A percentile compares a stretch with the other conserved stretches of the same genome.
phyloP scores from a whole-genome alignment of 30 jellyfish, hydroid and myxozoan genomes.

The Phacellophora camtschatica region DNA sequence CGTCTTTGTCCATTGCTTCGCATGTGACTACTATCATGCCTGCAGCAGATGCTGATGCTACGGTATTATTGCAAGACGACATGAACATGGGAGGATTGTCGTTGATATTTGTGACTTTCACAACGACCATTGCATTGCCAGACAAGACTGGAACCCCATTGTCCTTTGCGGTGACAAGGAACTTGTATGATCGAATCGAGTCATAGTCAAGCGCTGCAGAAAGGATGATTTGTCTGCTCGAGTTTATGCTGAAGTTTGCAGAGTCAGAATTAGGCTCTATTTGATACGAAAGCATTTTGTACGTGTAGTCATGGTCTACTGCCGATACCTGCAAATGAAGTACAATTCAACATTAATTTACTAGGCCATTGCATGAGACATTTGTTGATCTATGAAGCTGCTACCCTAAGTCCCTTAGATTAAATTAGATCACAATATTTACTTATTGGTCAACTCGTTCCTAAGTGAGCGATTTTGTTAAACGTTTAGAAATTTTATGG shows the following conservation, averaged over 20 bases:
- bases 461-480: too few relatives aligned
- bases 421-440: too few relatives aligned
- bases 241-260: slow-evolving; percentile 55
- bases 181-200: slow-evolving; percentile 27
- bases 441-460: too few relatives aligned
- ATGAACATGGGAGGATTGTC: slow-evolving; percentile 81
- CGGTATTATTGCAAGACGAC: slow-evolving; percentile 10
- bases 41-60: slow-evolving; percentile 40
- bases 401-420: too few relatives aligned
- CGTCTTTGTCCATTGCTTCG: slow-evolving; percentile 69
- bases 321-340: slow-evolving; percentile 40
- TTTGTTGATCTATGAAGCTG: too few relatives aligned
- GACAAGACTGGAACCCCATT: slow-evolving; percentile 35
- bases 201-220: slow-evolving; percentile 72
- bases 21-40: slow-evolving; percentile 47
- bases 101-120: slow-evolving; percentile 62
- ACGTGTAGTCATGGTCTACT: slow-evolving; percentile 31
- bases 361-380: too few relatives aligned
- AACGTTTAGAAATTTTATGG: too few relatives aligned
- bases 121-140: slow-evolving; percentile 61
- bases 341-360: too few relatives aligned
- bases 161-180: slow-evolving; percentile 78
- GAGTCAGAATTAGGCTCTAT: slow-evolving; percentile 71
- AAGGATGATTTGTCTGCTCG: slow-evolving; percentile 51
- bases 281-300: slow-evolving; percentile 39